Conservation (phyloP, 1,140 invertebrate species). For the Drosophila sechellia region DNA sequence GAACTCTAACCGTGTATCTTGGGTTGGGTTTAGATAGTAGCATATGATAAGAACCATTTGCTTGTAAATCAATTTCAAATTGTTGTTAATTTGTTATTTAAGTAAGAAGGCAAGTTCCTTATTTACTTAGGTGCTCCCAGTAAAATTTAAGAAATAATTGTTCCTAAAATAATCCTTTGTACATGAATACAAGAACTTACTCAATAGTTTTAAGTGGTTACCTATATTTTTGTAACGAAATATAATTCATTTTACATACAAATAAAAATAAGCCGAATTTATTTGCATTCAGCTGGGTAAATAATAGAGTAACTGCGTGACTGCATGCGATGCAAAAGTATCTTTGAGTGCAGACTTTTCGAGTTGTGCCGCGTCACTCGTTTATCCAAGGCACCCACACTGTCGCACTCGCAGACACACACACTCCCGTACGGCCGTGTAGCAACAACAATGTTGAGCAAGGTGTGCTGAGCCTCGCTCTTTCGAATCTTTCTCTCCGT, state of each 20-base stretch:
- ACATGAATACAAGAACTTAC: too few relatives aligned
- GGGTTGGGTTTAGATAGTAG: too few relatives aligned
- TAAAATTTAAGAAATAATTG: too few relatives aligned
- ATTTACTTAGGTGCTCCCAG: too few relatives aligned
- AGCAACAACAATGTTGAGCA: slow-evolving; percentile 75
- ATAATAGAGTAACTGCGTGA: slow-evolving; percentile 8
- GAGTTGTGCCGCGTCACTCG: slow-evolving; percentile 45
- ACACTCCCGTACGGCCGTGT: slow-evolving; percentile 13
- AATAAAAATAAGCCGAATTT: neutral
- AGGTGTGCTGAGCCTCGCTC: slow-evolving; percentile 73
- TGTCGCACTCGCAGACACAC: slow-evolving; percentile 27
- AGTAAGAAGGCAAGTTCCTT: too few relatives aligned
- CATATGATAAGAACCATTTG: too few relatives aligned
- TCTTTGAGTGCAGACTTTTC: slow-evolving; percentile 39
- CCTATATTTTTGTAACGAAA: too few relatives aligned
- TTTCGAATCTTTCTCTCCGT: slow-evolving; percentile 60
- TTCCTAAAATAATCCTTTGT: too few relatives aligned
- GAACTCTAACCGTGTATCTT: neutral
- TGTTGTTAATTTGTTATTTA: too few relatives aligned
- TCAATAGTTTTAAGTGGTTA: too few relatives aligned
- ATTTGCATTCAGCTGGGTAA: too few relatives aligned
- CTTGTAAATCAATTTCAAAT: too few relatives aligned
- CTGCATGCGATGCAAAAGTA: neutral
- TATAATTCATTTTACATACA: neutral
- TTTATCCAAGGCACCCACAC: slow-evolving; percentile 50